Base-by-base conservation (phyloP, 2,888 invertebrate genomes). In the Subacronicta megacephala region DNA sequence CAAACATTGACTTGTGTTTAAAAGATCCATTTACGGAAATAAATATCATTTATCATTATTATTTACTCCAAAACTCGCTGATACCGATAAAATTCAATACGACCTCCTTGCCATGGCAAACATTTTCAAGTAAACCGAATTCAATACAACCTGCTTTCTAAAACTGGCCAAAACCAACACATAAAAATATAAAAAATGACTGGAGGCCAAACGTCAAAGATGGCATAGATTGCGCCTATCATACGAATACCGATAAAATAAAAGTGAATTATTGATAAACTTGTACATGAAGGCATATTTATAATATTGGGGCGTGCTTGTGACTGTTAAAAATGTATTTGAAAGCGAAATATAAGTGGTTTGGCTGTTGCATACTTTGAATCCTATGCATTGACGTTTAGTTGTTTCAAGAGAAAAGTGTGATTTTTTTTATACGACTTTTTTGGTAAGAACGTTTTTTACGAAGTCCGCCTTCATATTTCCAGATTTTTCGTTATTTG, bases 361-460 rank as follows among this genome's bases (percentile, higher is more conserved):
- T 56, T 46, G 20, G 47, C 43, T 50, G 59, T 56, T 56, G 37
- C 38, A 52, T 55, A 44, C 45, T 68, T 71, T 74, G 36, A 73
- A 51, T 55, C 42, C 41, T 45, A 38, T 15, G 53, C 29, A 56
- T 45, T 71, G 68, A 73, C 73, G 36, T 72, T 68, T 71, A 33
- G 47, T 68, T 56, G 38, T 53, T 60, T 51, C 55, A 55, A 18
- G 46, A 53, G 46, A 53, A 54, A 44, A 59, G 49, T 62, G 56
- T 51, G 36, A 33, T 47, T 55, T 60, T 59, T 68, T 72, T 72
- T 64, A 37, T 63, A 60, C 55, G 37, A 35, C 20, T 52, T 51
- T 57, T 58, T 62, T 50, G 75, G 75, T 73, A 56, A 73, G 72
- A 57, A 16, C 4, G 0, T 31, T 35, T 59, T 65, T 49, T 18